Percentiles rank a stretch among this genome's conserved stretches.
Evolutionary conservation across 1,140 invertebrate genomes (phyloP).

Genomic region (Drosophila littoralis): DNA sequence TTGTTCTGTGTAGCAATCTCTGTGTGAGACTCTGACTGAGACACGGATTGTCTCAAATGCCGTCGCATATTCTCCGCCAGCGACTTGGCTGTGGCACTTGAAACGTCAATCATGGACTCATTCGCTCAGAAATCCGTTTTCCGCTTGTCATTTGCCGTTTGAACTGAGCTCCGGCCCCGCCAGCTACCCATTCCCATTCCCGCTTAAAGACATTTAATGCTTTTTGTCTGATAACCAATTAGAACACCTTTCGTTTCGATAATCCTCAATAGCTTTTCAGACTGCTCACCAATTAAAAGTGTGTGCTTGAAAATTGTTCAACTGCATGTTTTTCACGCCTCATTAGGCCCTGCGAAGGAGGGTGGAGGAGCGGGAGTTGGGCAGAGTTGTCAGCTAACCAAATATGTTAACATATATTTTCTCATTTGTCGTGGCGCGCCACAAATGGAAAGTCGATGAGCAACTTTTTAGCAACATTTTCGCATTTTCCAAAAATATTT

Average conservation of each 20-base stretch:
- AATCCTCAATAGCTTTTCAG: constrained; percentile 27
- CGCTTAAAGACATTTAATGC: background rate
- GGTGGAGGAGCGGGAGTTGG: no score
- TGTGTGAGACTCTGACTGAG: background rate
- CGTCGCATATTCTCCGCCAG: constrained; percentile 1
- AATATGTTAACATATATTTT: constrained; percentile 44
- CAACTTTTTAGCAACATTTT: constrained; percentile 62
- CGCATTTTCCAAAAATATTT: constrained; percentile 26
- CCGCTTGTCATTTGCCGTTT: constrained; percentile 69
- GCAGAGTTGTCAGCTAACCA: constrained; percentile 12
- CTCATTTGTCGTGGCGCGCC: constrained; percentile 22
- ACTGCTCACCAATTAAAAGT: constrained; percentile 40
- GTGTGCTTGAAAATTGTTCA: constrained; percentile 38
- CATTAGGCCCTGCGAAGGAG: constrained; percentile 43
- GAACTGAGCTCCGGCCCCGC: constrained; percentile 19
- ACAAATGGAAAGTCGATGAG: constrained; percentile 11
- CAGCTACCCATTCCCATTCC: background rate
- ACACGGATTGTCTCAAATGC: background rate
- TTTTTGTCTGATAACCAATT: constrained; percentile 39
- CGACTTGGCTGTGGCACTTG: constrained; percentile 34
- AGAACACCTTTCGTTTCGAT: constrained; percentile 25
- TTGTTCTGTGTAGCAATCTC: background rate
- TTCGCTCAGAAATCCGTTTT: constrained; percentile 76
- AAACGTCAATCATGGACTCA: constrained; percentile 67
- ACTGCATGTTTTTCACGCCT: constrained; percentile 65